A percentile compares a stretch with the other conserved stretches of the same genome.
These are phyloP conservation scores for Lepisosteus osseus DNA, from an alignment of 2,113 vertebrate species.

Conservation along the genomic window DNA sequence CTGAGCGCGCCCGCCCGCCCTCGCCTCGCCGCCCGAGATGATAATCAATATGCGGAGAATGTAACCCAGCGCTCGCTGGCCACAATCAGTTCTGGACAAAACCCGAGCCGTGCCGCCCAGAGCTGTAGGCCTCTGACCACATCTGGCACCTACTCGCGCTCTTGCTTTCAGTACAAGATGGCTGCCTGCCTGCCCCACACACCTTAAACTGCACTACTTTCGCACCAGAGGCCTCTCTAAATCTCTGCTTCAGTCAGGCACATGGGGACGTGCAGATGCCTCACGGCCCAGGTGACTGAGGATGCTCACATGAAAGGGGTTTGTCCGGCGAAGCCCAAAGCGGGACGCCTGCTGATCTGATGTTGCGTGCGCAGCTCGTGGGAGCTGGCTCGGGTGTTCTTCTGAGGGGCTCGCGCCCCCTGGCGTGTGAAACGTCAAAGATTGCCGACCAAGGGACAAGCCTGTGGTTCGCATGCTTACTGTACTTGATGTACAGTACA, in stretches of 20 bases:
- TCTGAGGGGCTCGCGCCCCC: neutral
- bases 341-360: neutral
- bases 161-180: neutral
- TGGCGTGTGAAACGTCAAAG: slow-evolving; percentile 22
- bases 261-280: neutral
- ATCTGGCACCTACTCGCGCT: neutral
- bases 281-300: slow-evolving; percentile 4
- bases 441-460: slow-evolving; percentile 36
- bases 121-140: neutral
- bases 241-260: neutral
- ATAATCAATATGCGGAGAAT: slow-evolving; percentile 20
- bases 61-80: slow-evolving; percentile 16
- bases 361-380: slow-evolving; percentile 6
- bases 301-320: neutral
- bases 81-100: slow-evolving; percentile 7
- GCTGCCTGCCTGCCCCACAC: neutral
- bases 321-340: slow-evolving; percentile 13
- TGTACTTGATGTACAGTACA: slow-evolving; percentile 37
- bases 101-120: neutral
- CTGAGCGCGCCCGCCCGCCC: slow-evolving; percentile 47
- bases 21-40: neutral
- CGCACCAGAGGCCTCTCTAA: neutral
- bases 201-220: slow-evolving; percentile 9
- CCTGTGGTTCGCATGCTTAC: slow-evolving; percentile 37
- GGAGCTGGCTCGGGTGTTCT: slow-evolving; percentile 9